phyloP scores from a whole-genome alignment of 2,888 invertebrate genomes.

The Stenotaenia linearis region DNA sequence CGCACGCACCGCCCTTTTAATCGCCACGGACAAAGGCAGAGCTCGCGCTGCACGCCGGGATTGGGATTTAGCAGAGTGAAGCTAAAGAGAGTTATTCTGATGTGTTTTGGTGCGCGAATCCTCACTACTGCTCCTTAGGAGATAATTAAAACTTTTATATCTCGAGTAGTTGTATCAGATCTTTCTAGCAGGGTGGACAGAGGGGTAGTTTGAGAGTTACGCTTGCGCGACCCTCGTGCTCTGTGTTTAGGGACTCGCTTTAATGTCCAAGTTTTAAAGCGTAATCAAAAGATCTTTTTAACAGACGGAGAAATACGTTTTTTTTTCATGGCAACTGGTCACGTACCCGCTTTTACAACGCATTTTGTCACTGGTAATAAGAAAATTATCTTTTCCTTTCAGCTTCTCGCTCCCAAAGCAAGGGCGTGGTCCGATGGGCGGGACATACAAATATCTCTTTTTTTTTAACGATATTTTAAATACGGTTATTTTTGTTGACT shows the following conservation, averaged over 20 bases:
- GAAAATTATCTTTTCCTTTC: neutral
- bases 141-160: constrained; percentile 19
- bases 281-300: neutral
- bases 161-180: neutral
- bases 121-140: constrained; percentile 12
- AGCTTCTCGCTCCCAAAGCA: neutral
- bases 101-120: neutral
- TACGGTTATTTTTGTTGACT: no score
- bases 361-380: constrained; percentile 3
- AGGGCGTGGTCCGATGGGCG: neutral
- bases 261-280: neutral
- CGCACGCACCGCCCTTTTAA: constrained; percentile 11
- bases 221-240: neutral
- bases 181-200: constrained; percentile 8
- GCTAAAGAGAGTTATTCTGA: neutral
- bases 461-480: no score
- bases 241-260: neutral
- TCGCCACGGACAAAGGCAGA: constrained; percentile 2
- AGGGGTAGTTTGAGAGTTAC: neutral
- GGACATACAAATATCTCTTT: neutral
- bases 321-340: neutral
- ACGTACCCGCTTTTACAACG: neutral
- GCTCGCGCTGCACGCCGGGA: neutral
- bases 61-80: neutral
- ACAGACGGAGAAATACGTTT: neutral